Conservation (phyloP, 2,888 invertebrate genomes). For the Protonemura montana region DNA sequence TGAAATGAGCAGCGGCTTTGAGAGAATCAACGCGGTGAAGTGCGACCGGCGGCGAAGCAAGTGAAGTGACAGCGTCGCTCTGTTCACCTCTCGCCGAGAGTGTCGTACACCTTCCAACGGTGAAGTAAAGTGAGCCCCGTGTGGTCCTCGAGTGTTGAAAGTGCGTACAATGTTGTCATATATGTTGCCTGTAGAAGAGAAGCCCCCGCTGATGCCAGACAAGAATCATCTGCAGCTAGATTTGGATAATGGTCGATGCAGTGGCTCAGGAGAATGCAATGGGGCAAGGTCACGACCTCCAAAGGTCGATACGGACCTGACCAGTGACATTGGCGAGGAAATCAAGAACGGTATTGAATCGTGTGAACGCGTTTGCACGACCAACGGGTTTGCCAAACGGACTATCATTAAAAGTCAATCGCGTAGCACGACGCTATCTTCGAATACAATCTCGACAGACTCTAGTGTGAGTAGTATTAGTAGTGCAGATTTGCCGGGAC, state of each 20-base stretch:
- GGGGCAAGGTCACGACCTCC: constrained; percentile 45
- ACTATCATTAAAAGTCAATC: constrained; percentile 51
- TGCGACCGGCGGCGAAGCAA: too few species aligned
- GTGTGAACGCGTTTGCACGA: constrained; percentile 21
- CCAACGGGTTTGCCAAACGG: constrained; percentile 47
- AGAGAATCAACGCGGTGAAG: not conserved
- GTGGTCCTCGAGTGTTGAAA: not conserved
- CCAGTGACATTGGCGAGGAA: constrained; percentile 18
- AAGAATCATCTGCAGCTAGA: constrained; percentile 64
- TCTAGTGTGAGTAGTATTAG: constrained; percentile 74
- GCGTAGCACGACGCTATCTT: constrained; percentile 52
- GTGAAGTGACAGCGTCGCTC: not conserved
- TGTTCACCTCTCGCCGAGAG: too few species aligned
- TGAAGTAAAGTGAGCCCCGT: not conserved
- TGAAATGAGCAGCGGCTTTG: not conserved
- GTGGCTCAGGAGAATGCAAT: not conserved
- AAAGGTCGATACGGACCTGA: too few species aligned
- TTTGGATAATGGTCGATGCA: constrained; percentile 55
- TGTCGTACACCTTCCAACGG: too few species aligned
- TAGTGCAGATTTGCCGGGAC: constrained; percentile 68
- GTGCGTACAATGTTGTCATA: constrained; percentile 73
- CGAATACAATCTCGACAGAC: constrained; percentile 63
- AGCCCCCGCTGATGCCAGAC: constrained; percentile 63
- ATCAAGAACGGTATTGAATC: constrained; percentile 22
- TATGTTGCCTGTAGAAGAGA: constrained; percentile 80